Evolutionary conservation across 2,797 vertebrate species (phyloP), one percentile per base, ranked within the genome.

Genomic region (Pseudocheirus occidentalis): DNA sequence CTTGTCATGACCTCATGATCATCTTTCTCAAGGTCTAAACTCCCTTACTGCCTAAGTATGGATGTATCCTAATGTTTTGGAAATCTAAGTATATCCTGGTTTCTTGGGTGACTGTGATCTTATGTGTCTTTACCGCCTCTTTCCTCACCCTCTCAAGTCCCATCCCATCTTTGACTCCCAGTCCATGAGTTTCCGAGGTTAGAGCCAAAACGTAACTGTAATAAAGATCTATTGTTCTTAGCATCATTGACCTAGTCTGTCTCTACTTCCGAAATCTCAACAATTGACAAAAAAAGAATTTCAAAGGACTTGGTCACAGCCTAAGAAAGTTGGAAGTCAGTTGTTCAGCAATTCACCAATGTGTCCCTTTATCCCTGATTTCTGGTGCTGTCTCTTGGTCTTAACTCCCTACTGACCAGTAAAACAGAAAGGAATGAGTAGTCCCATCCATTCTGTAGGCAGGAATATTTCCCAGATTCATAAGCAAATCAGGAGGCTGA

Each of bases 401-500:
- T 62, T 89, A 4, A 6, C 10, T 29, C 55, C 90, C 5, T 16
- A 92, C 52, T 6, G 34, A 89, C 0, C 6, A 46, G 1, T 16
- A 73, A 10, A 16, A 93, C 59, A 93, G 21, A 91, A 93, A 55
- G 11, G 73, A 92, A 57, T 0, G 27, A 73, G 73, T 96, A 94
- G 40, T 13, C 5, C 34, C 0, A 21, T 21, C 62, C 31, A 11
- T 0, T 0, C 7, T 87, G 5, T 0, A 18, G 16, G 90, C 18
- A 90, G 59, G 40, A 97, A 92, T 52, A 13, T 90, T 96, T 53
- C 9, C 91, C 28, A 90, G 52, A 81, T 18, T 40, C 12, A 24
- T 0, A 0, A 96, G 87, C 54, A 95, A 34, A 81, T 81, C 66
- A 87, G 90, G 29, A 97, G 62, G 87, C 66, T 40, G 90, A 87